Evolutionary conservation across 2,888 invertebrate genomes (phyloP).

Genomic region (Pomacea canaliculata): DNA sequence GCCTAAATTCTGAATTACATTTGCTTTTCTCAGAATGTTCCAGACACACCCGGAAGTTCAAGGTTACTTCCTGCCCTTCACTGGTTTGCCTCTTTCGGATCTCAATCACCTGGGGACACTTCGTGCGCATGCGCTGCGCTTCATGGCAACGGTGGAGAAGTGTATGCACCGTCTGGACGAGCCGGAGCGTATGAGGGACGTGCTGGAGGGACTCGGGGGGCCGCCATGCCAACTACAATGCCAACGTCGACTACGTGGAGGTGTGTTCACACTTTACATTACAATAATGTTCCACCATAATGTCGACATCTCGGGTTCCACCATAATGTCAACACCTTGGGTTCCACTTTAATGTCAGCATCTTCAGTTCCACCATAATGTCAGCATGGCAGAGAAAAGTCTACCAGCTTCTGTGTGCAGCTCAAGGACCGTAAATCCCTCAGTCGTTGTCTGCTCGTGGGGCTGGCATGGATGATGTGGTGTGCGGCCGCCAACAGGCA

Average conservation of each 20-base stretch:
- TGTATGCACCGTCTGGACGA: slow-evolving; percentile 72
- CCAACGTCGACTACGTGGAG: slow-evolving; percentile 72
- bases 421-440: too few species aligned
- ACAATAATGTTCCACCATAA: background rate
- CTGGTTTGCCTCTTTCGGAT: slow-evolving; percentile 70
- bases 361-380: too few species aligned
- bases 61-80: slow-evolving; percentile 72
- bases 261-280: slow-evolving; percentile 64
- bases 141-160: slow-evolving; percentile 74
- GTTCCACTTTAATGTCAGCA: too few species aligned
- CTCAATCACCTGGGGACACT: slow-evolving; percentile 72
- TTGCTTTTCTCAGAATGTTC: slow-evolving; percentile 69
- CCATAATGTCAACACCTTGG: too few species aligned
- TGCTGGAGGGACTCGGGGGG: slow-evolving; percentile 72
- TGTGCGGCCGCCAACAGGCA: too few species aligned
- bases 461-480: too few species aligned
- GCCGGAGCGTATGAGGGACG: slow-evolving; percentile 71
- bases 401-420: too few species aligned
- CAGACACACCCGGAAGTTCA: slow-evolving; percentile 74
- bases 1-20: too few species aligned
- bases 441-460: too few species aligned
- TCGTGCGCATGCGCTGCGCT: slow-evolving; percentile 72
- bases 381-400: too few species aligned
- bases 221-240: slow-evolving; percentile 72
- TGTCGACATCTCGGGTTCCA: too few species aligned